Evolutionary conservation across 2,113 vertebrate species (phyloP).

Genomic region (Cervus canadensis): DNA sequence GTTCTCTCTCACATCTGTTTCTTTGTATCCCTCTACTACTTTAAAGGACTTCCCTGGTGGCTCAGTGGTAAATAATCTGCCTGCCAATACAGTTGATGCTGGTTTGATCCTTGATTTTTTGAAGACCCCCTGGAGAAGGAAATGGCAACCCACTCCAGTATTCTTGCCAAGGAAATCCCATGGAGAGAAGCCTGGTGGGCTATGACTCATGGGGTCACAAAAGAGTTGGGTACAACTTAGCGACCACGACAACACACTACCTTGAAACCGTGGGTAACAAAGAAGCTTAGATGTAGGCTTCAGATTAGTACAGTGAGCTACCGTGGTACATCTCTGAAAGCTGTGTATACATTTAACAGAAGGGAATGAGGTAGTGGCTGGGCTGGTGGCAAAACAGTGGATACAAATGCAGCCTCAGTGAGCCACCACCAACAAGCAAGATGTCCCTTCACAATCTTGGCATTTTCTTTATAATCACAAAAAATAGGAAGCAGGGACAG

Average conservation of each 20-base stretch:
- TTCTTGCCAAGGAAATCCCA: neutral
- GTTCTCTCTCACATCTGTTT: neutral
- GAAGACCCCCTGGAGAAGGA: neutral
- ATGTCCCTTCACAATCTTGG: neutral
- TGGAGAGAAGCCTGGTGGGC: neutral
- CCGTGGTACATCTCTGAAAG: neutral
- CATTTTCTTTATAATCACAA: conserved; percentile 5
- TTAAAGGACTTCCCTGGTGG: neutral
- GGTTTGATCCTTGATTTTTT: neutral
- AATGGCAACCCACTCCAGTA: neutral
- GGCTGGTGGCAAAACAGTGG: neutral
- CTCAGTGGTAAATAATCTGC: neutral
- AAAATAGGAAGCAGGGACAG: neutral
- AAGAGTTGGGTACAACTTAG: neutral
- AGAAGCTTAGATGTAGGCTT: neutral
- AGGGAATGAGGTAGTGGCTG: neutral
- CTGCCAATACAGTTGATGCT: neutral
- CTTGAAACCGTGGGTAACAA: neutral
- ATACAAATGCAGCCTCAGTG: neutral
- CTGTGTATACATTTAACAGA: neutral
- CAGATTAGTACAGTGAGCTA: neutral
- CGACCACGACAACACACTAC: neutral
- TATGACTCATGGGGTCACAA: neutral
- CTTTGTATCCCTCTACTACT: neutral
- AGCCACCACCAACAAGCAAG: neutral